Percentiles rank a stretch among this genome's conserved stretches.
Evolutionary conservation across 92 coral and sea anemone genomes (phyloP).

Genomic region (Zoanthus sansibaricus): DNA sequence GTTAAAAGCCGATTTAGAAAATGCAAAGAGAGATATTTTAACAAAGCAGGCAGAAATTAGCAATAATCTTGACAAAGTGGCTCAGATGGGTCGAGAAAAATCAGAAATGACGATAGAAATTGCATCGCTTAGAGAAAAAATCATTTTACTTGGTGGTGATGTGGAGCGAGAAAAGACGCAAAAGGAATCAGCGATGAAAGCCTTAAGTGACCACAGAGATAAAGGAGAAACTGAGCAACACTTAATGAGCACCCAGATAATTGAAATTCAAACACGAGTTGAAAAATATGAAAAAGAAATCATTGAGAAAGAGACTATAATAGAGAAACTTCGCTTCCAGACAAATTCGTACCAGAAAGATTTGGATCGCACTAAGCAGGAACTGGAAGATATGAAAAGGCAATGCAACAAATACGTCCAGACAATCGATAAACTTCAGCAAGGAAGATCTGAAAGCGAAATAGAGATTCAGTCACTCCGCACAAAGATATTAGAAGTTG

Average conservation of each 20-base stretch:
- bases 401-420: constrained; percentile 69
- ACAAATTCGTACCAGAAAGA: constrained; percentile 81
- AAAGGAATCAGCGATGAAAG: constrained; percentile 66
- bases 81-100: constrained; percentile 86
- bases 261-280: constrained; percentile 75
- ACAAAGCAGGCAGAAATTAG: constrained; percentile 87
- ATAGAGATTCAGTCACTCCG: constrained; percentile 77
- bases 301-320: constrained; percentile 82
- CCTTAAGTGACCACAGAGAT: constrained; percentile 57
- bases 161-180: constrained; percentile 70
- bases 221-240: constrained; percentile 79
- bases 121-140: constrained; percentile 84
- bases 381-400: constrained; percentile 77
- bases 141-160: constrained; percentile 80
- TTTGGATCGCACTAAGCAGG: constrained; percentile 81
- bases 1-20: constrained; percentile 80
- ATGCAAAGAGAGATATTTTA: constrained; percentile 77
- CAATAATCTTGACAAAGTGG: constrained; percentile 74
- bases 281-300: constrained; percentile 82
- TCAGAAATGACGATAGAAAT: constrained; percentile 90
- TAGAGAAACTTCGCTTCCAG: constrained; percentile 84
- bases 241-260: constrained; percentile 69
- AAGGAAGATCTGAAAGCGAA: constrained; percentile 78
- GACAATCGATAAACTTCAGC: constrained; percentile 76
- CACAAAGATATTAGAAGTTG: constrained; percentile 74